Conservation (phyloP, 1,140 invertebrate species). For the Pectinophora gossypiella region DNA sequence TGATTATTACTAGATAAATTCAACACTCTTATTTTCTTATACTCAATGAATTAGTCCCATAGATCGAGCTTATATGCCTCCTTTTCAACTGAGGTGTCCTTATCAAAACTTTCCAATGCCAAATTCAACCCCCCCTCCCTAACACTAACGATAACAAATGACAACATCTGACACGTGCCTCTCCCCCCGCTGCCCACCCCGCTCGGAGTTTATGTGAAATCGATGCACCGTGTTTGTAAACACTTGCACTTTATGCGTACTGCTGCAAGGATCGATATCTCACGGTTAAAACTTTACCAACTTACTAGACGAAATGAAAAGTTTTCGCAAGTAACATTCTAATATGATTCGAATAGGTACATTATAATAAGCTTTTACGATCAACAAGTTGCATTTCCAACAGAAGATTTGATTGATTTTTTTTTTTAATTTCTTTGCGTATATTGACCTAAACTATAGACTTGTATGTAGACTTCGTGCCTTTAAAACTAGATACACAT, state of each 20-base stretch:
- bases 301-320: background rate
- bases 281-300: too few relatives aligned
- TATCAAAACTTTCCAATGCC: background rate
- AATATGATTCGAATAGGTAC: background rate
- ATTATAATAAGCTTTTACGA: background rate
- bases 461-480: too few relatives aligned
- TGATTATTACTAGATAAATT: too few relatives aligned
- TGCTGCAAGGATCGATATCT: background rate
- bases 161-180: background rate
- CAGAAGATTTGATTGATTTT: background rate
- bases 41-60: too few relatives aligned
- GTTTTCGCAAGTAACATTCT: background rate
- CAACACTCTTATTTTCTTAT: too few relatives aligned
- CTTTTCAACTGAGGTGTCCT: too few relatives aligned
- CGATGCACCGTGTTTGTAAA: conserved; percentile 71
- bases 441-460: too few relatives aligned
- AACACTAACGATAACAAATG: background rate
- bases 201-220: conserved; percentile 64
- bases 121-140: background rate
- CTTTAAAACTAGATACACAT: too few relatives aligned
- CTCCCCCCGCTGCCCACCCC: conserved; percentile 3
- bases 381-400: conserved; percentile 22
- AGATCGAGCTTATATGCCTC: too few relatives aligned
- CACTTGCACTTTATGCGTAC: conserved; percentile 49
- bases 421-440: conserved; percentile 12